Evolutionary conservation across 2,113 vertebrate genomes (phyloP), one percentile per base, ranked within the genome.

Genomic region (Lucifuga dentata): DNA sequence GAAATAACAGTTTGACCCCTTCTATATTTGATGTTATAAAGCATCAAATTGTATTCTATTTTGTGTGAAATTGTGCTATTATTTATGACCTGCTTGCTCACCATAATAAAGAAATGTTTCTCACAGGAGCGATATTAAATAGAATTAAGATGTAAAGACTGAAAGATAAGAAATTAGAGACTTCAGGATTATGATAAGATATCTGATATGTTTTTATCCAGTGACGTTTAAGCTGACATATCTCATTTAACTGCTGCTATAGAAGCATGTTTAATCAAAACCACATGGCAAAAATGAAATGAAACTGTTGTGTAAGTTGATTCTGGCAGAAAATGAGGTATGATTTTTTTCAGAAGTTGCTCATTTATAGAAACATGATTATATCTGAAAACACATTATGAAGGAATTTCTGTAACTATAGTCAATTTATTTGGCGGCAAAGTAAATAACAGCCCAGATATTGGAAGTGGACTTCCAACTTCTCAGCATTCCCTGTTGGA

Each of bases 281-380:
- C 45, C 80, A 80, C 52, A 62, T 68, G 75, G 51, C 2, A 13
- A 20, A 51, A n/a, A 17, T 36, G 26, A 51, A 61, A 61, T 16
- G 5, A 56, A 71, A 68, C 15, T 44, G 23, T 20, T 46, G n/a
- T 1, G 10, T 0, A 16, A 19, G 71, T 45, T 68, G 59, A 68
- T 65, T 56, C 67, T 81, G 80, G 80, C 73, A 38, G 21, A 36
- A 13, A 41, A 33, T 8, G 8, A 33, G 10, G 48, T 55, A 48
- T 38, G 53, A 32, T 19, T 36, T 71, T 57, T 52, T 45, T 69
- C 43, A 50, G 2, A 53, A 52, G 11, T 52, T 21, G 48, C 64
- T 72, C 74, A 74, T 63, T 69, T 43, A 73, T 75, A 50, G 66
- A 72, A 84, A 78, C 29, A 16, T 68, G 67, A 81, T 76, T 61